These are phyloP conservation scores for Cyrtonyx montezumae DNA, from an alignment of 2,113 vertebrate genomes.

Conservation along the genomic window DNA sequence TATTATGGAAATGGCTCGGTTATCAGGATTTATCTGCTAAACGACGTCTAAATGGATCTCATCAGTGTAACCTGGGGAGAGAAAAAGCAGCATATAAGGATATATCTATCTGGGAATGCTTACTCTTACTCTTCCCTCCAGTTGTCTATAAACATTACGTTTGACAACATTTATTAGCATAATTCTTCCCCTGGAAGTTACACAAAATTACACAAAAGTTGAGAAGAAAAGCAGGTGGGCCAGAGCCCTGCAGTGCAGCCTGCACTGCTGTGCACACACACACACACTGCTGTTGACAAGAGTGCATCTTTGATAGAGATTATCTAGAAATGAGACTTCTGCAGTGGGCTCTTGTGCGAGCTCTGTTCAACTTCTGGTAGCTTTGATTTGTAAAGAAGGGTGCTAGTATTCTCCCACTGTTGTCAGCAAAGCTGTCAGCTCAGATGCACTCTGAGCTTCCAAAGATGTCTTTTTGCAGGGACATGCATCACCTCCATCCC, in stretches of 20 bases:
- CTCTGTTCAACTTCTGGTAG: not conserved
- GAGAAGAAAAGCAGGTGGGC: not conserved
- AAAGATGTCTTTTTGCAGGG: not conserved
- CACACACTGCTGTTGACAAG: not conserved
- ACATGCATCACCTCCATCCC: not conserved
- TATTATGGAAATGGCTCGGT: not conserved
- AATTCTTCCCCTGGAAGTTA: not conserved
- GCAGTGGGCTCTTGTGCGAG: not conserved
- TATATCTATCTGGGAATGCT: not conserved
- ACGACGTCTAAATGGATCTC: not conserved
- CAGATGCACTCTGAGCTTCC: not conserved
- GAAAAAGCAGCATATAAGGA: not conserved
- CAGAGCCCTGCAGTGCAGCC: rapidly evolving
- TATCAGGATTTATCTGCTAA: not conserved
- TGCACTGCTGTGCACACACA: not conserved
- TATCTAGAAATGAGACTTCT: not conserved
- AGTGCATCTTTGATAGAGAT: not conserved
- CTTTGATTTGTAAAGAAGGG: not conserved
- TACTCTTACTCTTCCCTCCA: not conserved
- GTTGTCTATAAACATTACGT: not conserved
- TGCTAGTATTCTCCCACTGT: not conserved
- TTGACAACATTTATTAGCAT: not conserved
- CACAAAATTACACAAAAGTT: not conserved
- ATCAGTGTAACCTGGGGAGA: not conserved
- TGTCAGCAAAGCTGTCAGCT: not conserved